These are phyloP conservation scores for Rana temporaria DNA, from an alignment of 2,113 vertebrate species.

Conservation along the genomic window DNA sequence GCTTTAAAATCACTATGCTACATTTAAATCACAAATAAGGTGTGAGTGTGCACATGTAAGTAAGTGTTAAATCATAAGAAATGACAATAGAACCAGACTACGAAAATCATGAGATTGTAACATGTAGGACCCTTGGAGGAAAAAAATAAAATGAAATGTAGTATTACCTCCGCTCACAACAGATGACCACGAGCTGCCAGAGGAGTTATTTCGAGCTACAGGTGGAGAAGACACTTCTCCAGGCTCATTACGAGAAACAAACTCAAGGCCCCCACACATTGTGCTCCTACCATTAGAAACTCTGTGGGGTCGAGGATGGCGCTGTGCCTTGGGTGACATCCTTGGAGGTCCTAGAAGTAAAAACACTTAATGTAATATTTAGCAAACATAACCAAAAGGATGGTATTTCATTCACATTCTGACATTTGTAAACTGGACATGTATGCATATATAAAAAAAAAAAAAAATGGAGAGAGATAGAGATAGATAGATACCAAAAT, in stretches of 20 bases:
- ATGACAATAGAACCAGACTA: no score
- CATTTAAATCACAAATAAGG: background rate
- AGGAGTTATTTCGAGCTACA: conserved; percentile 86
- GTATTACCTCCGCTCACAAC: conserved; percentile 95
- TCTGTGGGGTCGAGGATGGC: conserved; percentile 93
- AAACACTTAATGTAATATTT: background rate
- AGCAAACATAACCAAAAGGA: background rate
- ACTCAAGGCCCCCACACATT: conserved; percentile 86
- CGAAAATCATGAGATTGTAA: conserved; percentile 8
- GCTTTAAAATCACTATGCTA: background rate
- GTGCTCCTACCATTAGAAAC: conserved; percentile 86
- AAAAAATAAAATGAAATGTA: conserved; percentile 63
- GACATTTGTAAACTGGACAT: background rate
- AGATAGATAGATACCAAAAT: no score
- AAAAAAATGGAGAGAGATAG: background rate
- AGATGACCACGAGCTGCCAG: conserved; percentile 96
- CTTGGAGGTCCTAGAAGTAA: conserved; percentile 88
- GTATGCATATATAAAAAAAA: background rate
- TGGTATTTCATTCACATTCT: no score
- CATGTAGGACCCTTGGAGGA: conserved; percentile 37
- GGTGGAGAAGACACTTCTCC: conserved; percentile 81
- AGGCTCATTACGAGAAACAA: conserved; percentile 87
- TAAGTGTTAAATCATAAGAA: no score
- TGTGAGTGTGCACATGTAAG: no score
- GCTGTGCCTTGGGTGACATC: conserved; percentile 98